Evolutionary conservation across 2,113 vertebrate genomes (phyloP), one percentile per base, ranked within the genome.

Genomic region (Copsychus sechellarum): DNA sequence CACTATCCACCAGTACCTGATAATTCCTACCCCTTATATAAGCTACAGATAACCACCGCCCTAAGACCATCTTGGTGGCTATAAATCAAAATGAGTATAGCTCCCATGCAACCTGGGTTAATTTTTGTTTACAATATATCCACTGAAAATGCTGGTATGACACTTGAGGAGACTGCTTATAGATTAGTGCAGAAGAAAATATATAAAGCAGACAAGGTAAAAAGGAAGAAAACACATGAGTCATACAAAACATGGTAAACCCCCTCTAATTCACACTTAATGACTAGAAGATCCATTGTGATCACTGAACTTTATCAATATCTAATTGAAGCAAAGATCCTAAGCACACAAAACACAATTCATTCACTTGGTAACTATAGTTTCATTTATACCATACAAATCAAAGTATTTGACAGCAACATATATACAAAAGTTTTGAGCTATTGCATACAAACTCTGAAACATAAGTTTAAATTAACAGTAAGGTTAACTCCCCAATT

Each of bases 1-100:
- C 96, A 95, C 95, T 96, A 94, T 92, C 92, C 97, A 89, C 84
- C 25, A 26, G 95, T 96, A 97, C 95, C 67, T 96, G 98, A 97
- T 98, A 98, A 98, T 98, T 98, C 97, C 97, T 96, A 97, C 88
- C 93, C 96, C 80, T 92, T 97, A 57, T 86, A 81, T 95, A 97
- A 98, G 96, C 95, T 92, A 95, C 92, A 98, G 98, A 99, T 99
- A 99, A 99, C 98, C 97, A 91, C 97, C 67, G 96, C 97, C 98
- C 98, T 81, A 93, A 96, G 97, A 98, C 97, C 87, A 94, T 97
- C 96, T 95, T 95, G 85, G 95, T 72, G 92, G 86, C 96, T 92
- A 98, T 98, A 98, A 99, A 99, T 99, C 98, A 99, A 94, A 86
- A 86, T 78, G 76, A 97, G 97, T 96, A 96, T 93, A 98, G 98